These are phyloP conservation scores for Zosterops hypoxanthus DNA, from an alignment of 2,113 vertebrate species.

Conservation along the genomic window DNA sequence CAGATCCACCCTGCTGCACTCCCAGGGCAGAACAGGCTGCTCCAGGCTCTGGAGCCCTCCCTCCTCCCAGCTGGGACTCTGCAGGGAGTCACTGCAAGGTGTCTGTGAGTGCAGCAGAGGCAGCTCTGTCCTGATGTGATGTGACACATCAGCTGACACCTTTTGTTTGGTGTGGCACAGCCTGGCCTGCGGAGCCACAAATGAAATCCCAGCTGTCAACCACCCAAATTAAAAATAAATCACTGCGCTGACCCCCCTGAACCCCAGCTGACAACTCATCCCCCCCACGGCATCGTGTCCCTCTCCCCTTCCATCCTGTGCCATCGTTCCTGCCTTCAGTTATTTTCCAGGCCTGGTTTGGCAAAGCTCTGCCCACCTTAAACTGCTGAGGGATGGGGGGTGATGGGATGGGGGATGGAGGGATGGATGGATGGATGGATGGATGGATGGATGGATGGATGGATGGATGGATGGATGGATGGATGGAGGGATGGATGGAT, in stretches of 20 bases:
- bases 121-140: not conserved
- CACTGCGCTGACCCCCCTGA: not conserved
- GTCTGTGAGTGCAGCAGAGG: not conserved
- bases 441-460: too few species aligned
- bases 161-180: not conserved
- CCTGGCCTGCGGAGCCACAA: not conserved
- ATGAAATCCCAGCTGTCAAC: slow-evolving; percentile 34
- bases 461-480: too few species aligned
- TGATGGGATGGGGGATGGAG: not conserved
- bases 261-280: not conserved
- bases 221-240: slow-evolving; percentile 54
- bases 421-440: not conserved
- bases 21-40: not conserved
- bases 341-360: not conserved
- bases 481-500: not conserved
- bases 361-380: not conserved
- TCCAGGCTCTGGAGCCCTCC: not conserved
- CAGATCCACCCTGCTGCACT: not conserved
- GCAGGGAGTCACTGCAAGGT: not conserved
- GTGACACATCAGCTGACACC: not conserved
- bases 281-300: not conserved
- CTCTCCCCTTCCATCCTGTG: not conserved
- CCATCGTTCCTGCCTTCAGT: not conserved
- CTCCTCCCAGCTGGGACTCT: not conserved
- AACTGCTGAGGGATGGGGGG: not conserved